Conservation (phyloP, 2,113 vertebrate species). For the Pelusios castaneus region DNA sequence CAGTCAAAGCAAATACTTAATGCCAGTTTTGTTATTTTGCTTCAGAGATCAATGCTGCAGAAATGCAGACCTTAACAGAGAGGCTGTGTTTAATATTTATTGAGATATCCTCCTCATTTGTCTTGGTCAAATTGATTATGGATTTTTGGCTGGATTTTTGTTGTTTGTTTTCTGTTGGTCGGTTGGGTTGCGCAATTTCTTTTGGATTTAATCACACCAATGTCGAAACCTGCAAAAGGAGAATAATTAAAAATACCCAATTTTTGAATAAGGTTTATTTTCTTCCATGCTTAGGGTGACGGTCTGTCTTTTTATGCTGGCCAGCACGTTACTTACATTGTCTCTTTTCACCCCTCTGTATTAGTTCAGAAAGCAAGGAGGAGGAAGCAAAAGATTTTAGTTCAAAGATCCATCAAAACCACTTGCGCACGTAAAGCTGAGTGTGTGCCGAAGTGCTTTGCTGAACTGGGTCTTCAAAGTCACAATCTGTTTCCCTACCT, state of each 20-base stretch:
- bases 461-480: neutral
- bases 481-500: neutral
- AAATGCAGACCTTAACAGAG: slow-evolving; percentile 8
- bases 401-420: neutral
- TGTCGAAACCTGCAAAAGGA: neutral
- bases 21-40: slow-evolving; percentile 8
- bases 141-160: neutral
- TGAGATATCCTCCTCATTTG: slow-evolving; percentile 38
- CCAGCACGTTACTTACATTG: neutral
- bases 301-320: neutral
- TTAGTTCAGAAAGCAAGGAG: neutral
- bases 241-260: neutral
- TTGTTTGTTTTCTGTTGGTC: neutral
- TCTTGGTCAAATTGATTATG: slow-evolving; percentile 7
- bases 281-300: neutral
- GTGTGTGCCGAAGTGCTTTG: neutral
- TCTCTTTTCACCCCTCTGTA: neutral
- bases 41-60: slow-evolving; percentile 4
- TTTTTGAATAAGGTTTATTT: neutral
- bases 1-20: slow-evolving; percentile 36
- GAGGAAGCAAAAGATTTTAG: neutral
- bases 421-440: neutral
- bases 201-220: neutral
- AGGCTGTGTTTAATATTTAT: slow-evolving; percentile 48
- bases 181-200: neutral